These are phyloP conservation scores for Anoura caudifer DNA, from an alignment of 2,113 vertebrate species.

Conservation along the genomic window DNA sequence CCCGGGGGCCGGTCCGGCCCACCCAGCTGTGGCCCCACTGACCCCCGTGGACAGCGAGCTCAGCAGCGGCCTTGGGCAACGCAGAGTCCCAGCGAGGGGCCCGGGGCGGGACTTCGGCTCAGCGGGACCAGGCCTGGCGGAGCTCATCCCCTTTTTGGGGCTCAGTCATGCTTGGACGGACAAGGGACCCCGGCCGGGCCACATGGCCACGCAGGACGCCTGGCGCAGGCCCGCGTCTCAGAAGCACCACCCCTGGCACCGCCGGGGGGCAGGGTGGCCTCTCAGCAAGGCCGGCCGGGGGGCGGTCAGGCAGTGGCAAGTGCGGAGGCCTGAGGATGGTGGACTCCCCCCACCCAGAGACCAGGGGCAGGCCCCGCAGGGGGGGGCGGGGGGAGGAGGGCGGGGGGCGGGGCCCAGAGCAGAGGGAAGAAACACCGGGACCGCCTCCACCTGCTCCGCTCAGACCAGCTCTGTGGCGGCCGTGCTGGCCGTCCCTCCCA, in stretches of 20 bases:
- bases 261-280: neutral
- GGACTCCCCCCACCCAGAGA: neutral
- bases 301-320: neutral
- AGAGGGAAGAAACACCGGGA: rapidly evolving
- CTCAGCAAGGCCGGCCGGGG: neutral
- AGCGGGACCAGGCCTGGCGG: neutral
- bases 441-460: rapidly evolving
- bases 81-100: rapidly evolving
- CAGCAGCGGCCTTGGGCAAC: rapidly evolving
- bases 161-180: rapidly evolving
- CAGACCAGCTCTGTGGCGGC: rapidly evolving
- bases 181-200: neutral
- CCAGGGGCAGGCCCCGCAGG: no score
- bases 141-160: neutral
- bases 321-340: neutral
- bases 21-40: rapidly evolving
- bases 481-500: rapidly evolving
- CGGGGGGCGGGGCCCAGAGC: neutral
- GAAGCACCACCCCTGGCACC: rapidly evolving
- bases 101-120: rapidly evolving
- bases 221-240: neutral
- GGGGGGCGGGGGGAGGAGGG: no score
- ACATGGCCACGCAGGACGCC: rapidly evolving
- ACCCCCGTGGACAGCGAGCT: neutral
- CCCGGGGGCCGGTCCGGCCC: rapidly evolving